phyloP scores from a whole-genome alignment of 2,797 vertebrate genomes.

The Thripadectes ignobilis region DNA sequence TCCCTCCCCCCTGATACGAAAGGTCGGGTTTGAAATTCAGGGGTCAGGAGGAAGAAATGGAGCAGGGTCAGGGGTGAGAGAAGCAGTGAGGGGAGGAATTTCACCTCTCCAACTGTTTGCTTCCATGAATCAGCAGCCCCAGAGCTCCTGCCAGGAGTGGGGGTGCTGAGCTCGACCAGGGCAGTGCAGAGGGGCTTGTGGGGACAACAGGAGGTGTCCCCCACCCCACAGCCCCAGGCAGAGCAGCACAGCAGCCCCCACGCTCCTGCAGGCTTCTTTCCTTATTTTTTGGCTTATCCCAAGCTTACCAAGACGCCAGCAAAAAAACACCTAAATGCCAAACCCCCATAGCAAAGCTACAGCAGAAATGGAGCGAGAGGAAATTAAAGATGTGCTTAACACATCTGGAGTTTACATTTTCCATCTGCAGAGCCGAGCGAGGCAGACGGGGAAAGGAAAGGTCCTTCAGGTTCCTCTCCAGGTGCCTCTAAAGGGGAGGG shows the following conservation, averaged over 20 bases:
- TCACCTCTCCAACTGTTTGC: background rate
- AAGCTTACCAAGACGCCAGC: background rate
- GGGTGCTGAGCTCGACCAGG: background rate
- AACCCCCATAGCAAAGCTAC: background rate
- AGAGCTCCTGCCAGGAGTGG: background rate
- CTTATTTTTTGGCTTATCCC: background rate
- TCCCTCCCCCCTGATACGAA: background rate
- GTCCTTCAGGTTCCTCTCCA: background rate
- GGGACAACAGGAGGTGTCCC: background rate
- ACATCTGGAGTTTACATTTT: background rate
- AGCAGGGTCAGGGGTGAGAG: slow-evolving; percentile 61
- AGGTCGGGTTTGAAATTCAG: slow-evolving; percentile 68
- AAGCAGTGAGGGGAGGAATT: slow-evolving; percentile 28
- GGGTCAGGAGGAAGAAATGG: slow-evolving; percentile 60
- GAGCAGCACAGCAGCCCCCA: background rate
- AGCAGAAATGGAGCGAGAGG: background rate
- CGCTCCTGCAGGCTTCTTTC: background rate
- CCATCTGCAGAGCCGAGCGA: background rate
- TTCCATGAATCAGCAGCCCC: background rate
- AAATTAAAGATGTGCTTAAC: background rate
- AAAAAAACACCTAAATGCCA: background rate
- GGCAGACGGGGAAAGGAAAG: background rate
- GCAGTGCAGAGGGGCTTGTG: accelerated
- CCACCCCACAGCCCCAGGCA: background rate
- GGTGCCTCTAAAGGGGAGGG: background rate